phyloP scores from a whole-genome alignment of 1,140 invertebrate genomes.

The Delia radicum region DNA sequence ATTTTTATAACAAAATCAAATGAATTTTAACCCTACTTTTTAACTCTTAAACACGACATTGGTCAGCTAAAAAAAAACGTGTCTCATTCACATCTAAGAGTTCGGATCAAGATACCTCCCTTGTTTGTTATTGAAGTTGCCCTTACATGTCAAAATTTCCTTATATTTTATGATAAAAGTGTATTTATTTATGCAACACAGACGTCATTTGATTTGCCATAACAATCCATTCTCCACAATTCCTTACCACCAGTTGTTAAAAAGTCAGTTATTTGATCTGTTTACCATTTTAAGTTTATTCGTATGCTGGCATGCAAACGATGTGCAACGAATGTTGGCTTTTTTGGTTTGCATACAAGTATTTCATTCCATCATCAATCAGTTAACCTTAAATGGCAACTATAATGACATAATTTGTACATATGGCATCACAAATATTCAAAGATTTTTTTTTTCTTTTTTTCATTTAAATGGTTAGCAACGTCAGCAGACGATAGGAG shows the following conservation, averaged over 20 bases:
- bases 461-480: neutral
- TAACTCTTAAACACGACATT: too few relatives aligned
- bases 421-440: conserved; percentile 18
- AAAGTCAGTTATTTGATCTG: neutral
- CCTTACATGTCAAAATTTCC: too few relatives aligned
- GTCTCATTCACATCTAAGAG: too few relatives aligned
- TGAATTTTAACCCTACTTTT: too few relatives aligned
- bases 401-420: conserved; percentile 24
- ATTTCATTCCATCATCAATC: conserved; percentile 12
- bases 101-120: too few relatives aligned
- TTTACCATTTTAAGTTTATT: neutral
- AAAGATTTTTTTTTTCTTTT: neutral
- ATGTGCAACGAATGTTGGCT: neutral
- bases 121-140: too few relatives aligned
- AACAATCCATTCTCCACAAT: neutral
- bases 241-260: neutral
- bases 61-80: too few relatives aligned
- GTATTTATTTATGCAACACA: neutral
- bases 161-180: too few relatives aligned
- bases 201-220: neutral
- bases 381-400: conserved; percentile 24
- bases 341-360: neutral
- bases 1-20: too few relatives aligned
- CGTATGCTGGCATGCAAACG: neutral
- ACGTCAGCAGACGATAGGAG: neutral